Evolutionary conservation across 2,113 vertebrate species (phyloP).

Genomic region (Clarias gariepinus): DNA sequence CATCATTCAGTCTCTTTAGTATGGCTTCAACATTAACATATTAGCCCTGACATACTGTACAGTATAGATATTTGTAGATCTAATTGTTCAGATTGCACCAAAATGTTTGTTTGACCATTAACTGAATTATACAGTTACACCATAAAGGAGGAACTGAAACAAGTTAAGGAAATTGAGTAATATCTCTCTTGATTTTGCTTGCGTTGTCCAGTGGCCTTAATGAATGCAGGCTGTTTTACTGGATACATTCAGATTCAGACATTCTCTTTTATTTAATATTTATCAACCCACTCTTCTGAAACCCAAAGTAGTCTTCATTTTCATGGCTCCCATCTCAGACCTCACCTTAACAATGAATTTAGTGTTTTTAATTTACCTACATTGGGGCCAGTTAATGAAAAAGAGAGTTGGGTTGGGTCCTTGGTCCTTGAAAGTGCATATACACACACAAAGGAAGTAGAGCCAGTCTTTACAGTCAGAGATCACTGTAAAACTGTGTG

Average conservation of each 20-base stretch:
- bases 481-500: not conserved
- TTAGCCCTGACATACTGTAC: not conserved
- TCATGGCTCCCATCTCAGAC: not conserved
- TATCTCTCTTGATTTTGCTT: slow-evolving; percentile 14
- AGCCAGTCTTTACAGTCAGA: not conserved
- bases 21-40: not conserved
- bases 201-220: not conserved
- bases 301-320: not conserved
- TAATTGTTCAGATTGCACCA: not conserved
- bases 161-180: slow-evolving; percentile 68
- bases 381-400: not conserved
- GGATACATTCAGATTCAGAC: not conserved
- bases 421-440: not conserved
- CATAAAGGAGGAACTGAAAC: slow-evolving; percentile 63
- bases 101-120: not conserved
- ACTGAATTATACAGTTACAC: not conserved
- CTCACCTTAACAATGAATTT: not conserved
- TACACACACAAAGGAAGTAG: not conserved
- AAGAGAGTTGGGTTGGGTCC: not conserved
- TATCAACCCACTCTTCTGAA: not conserved
- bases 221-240: not conserved
- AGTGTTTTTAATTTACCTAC: not conserved
- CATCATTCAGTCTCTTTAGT: not conserved
- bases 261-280: not conserved
- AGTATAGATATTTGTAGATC: not conserved